A percentile compares a stretch with the other conserved stretches of the same genome.
Conservation (phyloP, 2,888 invertebrate genomes). For the Crepidodera aurea region DNA sequence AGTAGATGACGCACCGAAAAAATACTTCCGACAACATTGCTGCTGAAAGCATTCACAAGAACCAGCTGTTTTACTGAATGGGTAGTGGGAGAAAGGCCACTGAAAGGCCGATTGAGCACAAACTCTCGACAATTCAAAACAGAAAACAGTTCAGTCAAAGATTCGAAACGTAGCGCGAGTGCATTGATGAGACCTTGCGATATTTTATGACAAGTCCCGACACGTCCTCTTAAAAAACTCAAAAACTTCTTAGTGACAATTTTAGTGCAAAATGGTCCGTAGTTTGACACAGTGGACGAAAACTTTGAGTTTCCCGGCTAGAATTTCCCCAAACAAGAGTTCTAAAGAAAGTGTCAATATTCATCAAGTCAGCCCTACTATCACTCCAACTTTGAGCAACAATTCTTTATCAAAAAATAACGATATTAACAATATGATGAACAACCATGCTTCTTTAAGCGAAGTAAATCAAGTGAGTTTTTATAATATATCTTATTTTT, state of each 20-base stretch:
- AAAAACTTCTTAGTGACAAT: conserved; percentile 23
- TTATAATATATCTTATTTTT: no score
- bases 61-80: conserved; percentile 58
- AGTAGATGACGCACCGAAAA: no score
- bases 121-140: conserved; percentile 35
- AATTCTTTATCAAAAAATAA: conserved; percentile 58
- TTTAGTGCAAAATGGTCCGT: conserved; percentile 74
- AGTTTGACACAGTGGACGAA: conserved; percentile 91
- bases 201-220: conserved; percentile 1
- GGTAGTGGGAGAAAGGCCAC: conserved; percentile 57
- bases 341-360: conserved; percentile 75
- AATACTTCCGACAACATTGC: conserved; percentile 18
- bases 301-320: conserved; percentile 87
- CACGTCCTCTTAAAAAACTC: background rate
- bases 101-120: conserved; percentile 58
- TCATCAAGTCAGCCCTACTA: conserved; percentile 65
- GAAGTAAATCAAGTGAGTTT: conserved; percentile 58
- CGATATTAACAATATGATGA: conserved; percentile 58
- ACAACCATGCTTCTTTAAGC: conserved; percentile 51
- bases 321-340: conserved; percentile 82
- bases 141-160: conserved; percentile 39
- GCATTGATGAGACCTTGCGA: background rate
- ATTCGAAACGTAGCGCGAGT: conserved; percentile 10
- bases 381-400: conserved; percentile 70
- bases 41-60: conserved; percentile 34